Conservation (phyloP, 2,888 invertebrate genomes). For the Harmothoe impar region DNA sequence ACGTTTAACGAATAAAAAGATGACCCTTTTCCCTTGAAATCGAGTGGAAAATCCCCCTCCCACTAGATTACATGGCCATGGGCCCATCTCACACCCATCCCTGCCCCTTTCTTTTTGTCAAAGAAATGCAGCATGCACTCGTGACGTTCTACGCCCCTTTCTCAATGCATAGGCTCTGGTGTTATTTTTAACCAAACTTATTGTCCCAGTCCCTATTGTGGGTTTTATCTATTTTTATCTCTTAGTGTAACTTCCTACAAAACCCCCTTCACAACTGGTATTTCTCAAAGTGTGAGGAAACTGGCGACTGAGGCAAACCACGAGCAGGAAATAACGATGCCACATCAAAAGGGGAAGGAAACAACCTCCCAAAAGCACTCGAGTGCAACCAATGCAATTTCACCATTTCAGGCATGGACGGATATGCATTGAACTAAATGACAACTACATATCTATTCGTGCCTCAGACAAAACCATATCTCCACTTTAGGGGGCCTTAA, state of each 20-base stretch:
- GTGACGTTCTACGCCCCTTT: not conserved
- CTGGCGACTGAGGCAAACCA: not conserved
- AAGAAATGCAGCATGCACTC: not conserved
- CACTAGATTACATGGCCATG: not conserved
- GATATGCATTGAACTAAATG: not conserved
- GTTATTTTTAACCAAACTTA: not conserved
- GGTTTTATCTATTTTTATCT: constrained; percentile 10
- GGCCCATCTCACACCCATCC: not conserved
- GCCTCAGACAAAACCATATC: too few relatives aligned
- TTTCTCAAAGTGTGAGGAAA: constrained; percentile 23
- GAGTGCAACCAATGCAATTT: not conserved
- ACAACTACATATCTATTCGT: not conserved
- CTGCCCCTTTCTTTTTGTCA: not conserved
- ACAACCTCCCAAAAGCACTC: not conserved
- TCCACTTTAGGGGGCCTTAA: too few relatives aligned
- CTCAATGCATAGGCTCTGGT: not conserved
- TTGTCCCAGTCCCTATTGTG: not conserved
- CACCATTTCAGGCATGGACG: not conserved
- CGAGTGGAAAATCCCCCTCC: constrained; percentile 14
- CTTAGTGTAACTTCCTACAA: not conserved
- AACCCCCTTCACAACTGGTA: not conserved
- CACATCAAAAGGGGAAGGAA: constrained; percentile 9
- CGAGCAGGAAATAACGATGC: not conserved
- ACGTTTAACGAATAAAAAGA: not conserved
- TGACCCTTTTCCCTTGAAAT: constrained; percentile 19